Conservation (phyloP, 2,113 vertebrate species). For the Dasypus novemcinctus region DNA sequence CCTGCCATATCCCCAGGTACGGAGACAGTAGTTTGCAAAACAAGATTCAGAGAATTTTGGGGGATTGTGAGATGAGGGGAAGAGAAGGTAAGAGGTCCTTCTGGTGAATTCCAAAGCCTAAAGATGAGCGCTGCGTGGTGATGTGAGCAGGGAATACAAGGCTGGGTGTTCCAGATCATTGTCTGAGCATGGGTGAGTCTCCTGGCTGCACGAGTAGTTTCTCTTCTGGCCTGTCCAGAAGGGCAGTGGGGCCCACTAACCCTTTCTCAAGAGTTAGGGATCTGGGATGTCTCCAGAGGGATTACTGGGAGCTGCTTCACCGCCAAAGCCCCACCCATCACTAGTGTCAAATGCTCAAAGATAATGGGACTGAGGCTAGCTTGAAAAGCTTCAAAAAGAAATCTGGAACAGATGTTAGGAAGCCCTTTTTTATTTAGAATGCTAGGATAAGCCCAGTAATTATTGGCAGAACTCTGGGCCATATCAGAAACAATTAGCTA, state of each 20-base stretch:
- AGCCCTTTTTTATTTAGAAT: constrained; percentile 53
- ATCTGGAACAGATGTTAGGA: constrained; percentile 81
- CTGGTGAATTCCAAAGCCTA: no score
- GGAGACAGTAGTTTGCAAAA: no score
- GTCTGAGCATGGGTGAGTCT: neutral
- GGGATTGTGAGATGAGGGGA: no score
- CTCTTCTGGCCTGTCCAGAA: neutral
- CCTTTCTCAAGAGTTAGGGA: neutral
- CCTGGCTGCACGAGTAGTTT: neutral
- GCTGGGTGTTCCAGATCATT: no score
- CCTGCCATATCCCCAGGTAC: neutral
- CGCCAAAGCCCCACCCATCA: constrained; percentile 55
- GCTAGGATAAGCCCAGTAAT: constrained; percentile 64
- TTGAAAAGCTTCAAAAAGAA: constrained; percentile 71
- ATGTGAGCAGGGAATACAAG: no score
- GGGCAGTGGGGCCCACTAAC: neutral
- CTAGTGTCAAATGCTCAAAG: constrained; percentile 71
- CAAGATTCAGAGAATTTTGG: no score
- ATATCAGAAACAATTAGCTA: constrained; percentile 77
- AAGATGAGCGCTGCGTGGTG: no score
- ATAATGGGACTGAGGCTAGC: constrained; percentile 66
- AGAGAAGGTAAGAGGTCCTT: no score
- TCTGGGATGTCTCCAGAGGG: neutral
- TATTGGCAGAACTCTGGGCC: constrained; percentile 71
- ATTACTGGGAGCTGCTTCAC: neutral